Evolutionary conservation across 2,113 vertebrate species (phyloP).

Genomic region (Leucosticte australis): DNA sequence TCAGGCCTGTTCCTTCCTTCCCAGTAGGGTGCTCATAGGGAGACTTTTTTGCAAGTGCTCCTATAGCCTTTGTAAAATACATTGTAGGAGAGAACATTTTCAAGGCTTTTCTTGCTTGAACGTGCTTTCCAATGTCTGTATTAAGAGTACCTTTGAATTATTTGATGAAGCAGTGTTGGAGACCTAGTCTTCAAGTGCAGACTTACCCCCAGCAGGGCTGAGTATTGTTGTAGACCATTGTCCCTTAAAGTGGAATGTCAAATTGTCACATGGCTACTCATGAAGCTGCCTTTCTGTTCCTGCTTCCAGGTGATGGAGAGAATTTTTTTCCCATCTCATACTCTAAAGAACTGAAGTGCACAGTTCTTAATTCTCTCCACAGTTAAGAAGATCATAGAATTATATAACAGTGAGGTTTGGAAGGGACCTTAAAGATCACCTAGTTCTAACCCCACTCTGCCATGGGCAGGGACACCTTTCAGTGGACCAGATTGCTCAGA

Average conservation of each 20-base stretch:
- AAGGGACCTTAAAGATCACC: background rate
- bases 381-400: background rate
- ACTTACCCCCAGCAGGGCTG: background rate
- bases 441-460: background rate
- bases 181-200: background rate
- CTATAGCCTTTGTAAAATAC: background rate
- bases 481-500: background rate
- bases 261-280: background rate
- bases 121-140: background rate
- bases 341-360: background rate
- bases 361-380: background rate
- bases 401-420: background rate
- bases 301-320: background rate
- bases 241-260: background rate
- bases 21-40: background rate
- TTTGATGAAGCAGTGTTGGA: background rate
- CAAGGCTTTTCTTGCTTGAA: background rate
- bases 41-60: background rate
- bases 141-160: background rate
- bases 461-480: background rate
- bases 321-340: fast-evolving
- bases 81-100: background rate
- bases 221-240: background rate
- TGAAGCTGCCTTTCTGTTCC: background rate
- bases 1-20: background rate